Percentiles rank a stretch among this genome's conserved stretches.
These are phyloP conservation scores for Acrocephalus kingi DNA, from an alignment of 2,113 vertebrate species.

Conservation along the genomic window DNA sequence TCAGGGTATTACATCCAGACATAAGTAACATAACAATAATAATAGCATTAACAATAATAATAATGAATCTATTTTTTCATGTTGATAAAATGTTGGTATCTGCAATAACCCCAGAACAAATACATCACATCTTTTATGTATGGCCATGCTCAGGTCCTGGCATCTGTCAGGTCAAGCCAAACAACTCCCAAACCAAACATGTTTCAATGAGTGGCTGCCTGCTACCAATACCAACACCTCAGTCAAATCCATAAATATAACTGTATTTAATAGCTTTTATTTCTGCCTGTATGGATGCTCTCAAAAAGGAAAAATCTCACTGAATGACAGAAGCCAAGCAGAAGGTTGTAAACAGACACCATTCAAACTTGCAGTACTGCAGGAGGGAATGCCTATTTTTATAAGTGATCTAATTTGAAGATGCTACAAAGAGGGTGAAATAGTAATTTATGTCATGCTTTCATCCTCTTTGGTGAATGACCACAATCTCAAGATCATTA, in stretches of 20 bases:
- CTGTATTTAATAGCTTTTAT: neutral
- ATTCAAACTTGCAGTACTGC: neutral
- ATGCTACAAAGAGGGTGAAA: neutral
- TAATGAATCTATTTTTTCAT: neutral
- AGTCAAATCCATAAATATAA: neutral
- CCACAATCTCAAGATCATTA: neutral
- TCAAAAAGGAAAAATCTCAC: neutral
- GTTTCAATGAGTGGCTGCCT: neutral
- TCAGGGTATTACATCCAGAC: neutral
- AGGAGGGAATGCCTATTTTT: neutral
- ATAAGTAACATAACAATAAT: neutral
- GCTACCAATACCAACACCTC: neutral
- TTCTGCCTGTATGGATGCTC: neutral
- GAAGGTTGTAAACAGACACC: neutral
- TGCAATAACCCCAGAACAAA: neutral
- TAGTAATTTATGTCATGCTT: neutral
- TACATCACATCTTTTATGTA: neutral
- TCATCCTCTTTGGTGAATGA: neutral
- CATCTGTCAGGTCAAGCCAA: neutral
- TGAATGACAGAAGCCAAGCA: neutral
- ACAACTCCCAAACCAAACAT: neutral
- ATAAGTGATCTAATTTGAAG: neutral
- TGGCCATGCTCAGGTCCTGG: neutral
- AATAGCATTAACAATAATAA: neutral
- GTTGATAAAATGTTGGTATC: neutral